phyloP scores from a whole-genome alignment of 2,113 vertebrate genomes.

The Otis tarda region DNA sequence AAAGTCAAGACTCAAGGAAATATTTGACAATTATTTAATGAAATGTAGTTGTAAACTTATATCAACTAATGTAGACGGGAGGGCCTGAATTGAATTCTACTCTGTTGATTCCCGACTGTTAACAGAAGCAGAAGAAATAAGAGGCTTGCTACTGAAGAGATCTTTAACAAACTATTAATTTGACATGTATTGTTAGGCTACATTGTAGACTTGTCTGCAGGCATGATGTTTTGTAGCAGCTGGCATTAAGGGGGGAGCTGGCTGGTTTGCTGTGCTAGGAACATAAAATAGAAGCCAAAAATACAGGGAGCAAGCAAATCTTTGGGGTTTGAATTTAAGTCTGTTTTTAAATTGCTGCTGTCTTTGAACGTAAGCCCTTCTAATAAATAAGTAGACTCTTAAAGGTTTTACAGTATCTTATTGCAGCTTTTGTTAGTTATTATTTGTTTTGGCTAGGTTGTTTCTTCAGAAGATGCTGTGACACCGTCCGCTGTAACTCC shows the following conservation, averaged over 20 bases:
- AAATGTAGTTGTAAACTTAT: not conserved
- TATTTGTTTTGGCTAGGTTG: constrained; percentile 71
- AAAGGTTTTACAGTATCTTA: not conserved
- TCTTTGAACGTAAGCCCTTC: not conserved
- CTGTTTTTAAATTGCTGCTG: not conserved
- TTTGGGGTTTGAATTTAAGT: not conserved
- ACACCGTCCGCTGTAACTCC: constrained; percentile 95
- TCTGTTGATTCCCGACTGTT: not conserved
- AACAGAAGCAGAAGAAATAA: not conserved
- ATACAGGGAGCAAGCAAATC: not conserved
- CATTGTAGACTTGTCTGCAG: not conserved
- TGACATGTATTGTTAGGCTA: not conserved
- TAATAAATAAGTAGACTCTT: not conserved
- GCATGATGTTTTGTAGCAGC: not conserved
- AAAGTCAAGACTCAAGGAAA: not conserved
- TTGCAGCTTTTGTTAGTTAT: not conserved
- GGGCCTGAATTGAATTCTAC: not conserved
- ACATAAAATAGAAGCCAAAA: not conserved
- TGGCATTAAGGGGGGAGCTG: not conserved
- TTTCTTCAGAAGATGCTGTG: constrained; percentile 89
- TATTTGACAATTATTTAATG: not conserved
- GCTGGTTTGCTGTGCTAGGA: not conserved
- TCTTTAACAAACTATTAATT: not conserved
- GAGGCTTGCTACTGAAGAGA: not conserved
- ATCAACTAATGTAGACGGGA: not conserved